Conservation (phyloP, 2,113 vertebrate genomes). For the Trematomus loennbergii region DNA sequence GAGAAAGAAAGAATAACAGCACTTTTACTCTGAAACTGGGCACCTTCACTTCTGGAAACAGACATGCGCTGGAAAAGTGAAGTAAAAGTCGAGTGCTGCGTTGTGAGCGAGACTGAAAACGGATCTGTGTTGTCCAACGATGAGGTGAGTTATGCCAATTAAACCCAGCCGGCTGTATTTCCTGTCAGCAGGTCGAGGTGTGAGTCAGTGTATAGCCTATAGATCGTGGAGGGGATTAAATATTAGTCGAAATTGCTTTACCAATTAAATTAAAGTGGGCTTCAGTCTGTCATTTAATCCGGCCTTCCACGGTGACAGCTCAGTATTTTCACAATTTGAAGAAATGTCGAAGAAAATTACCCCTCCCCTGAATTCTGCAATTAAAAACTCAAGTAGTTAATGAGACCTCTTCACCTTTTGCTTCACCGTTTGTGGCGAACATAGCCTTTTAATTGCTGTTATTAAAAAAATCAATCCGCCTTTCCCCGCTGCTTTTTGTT, state of each 20-base stretch:
- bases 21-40: conserved; percentile 13
- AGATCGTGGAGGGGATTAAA: not conserved
- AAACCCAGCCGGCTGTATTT: not conserved
- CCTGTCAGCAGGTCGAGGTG: conserved; percentile 7
- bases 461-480: conserved; percentile 88
- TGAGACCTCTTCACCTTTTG: conserved; percentile 89
- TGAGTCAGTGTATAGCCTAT: not conserved
- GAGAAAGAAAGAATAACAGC: conserved; percentile 48
- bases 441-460: conserved; percentile 87
- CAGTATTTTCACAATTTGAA: conserved; percentile 83
- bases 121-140: conserved; percentile 81
- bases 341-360: conserved; percentile 82
- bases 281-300: conserved; percentile 38
- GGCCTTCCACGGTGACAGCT: conserved; percentile 63
- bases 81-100: conserved; percentile 86
- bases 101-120: conserved; percentile 82
- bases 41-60: not conserved
- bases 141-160: conserved; percentile 84
- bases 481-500: conserved; percentile 67
- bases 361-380: conserved; percentile 82
- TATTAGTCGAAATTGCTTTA: conserved; percentile 38
- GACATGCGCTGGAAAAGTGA: conserved; percentile 95
- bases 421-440: conserved; percentile 80
- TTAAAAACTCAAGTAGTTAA: conserved; percentile 89
- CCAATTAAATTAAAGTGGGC: conserved; percentile 53